These are phyloP conservation scores for Malacoraja senta DNA, from an alignment of 2,797 vertebrate genomes.

Conservation along the genomic window DNA sequence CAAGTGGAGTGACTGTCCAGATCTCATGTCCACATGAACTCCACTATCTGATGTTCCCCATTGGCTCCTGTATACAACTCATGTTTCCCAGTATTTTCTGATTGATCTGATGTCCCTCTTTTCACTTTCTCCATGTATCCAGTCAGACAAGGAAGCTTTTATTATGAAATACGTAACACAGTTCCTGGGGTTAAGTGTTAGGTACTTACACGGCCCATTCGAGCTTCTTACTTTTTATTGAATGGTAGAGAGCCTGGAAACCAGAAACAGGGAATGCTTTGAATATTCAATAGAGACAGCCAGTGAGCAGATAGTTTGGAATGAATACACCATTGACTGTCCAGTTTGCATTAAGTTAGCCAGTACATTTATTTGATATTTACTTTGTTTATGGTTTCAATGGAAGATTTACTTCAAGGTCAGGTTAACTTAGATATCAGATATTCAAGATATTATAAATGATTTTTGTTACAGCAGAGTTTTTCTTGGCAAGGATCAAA, in stretches of 20 bases:
- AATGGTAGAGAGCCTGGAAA: slow-evolving; percentile 68
- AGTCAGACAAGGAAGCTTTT: not conserved
- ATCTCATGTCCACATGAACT: not conserved
- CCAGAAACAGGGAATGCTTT: slow-evolving; percentile 38
- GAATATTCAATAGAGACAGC: not conserved
- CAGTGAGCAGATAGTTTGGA: not conserved
- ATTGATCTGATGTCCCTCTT: not conserved
- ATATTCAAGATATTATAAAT: not conserved
- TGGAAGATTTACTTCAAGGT: not conserved
- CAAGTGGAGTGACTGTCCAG: not conserved
- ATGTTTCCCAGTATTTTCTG: not conserved
- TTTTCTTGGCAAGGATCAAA: not conserved
- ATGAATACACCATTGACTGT: not conserved
- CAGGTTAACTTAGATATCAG: not conserved
- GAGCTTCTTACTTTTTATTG: slow-evolving; percentile 74
- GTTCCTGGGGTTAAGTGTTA: not conserved
- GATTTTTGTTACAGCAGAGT: not conserved
- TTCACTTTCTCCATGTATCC: not conserved
- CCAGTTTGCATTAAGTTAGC: not conserved
- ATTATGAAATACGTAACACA: not conserved
- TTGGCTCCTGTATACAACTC: not conserved
- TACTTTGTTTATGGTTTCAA: not conserved
- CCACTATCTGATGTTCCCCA: not conserved
- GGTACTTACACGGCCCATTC: slow-evolving; percentile 80
- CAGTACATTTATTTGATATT: not conserved